Base-by-base conservation (phyloP, 2,888 invertebrate species). In the Reticulitermes lucifugus region DNA sequence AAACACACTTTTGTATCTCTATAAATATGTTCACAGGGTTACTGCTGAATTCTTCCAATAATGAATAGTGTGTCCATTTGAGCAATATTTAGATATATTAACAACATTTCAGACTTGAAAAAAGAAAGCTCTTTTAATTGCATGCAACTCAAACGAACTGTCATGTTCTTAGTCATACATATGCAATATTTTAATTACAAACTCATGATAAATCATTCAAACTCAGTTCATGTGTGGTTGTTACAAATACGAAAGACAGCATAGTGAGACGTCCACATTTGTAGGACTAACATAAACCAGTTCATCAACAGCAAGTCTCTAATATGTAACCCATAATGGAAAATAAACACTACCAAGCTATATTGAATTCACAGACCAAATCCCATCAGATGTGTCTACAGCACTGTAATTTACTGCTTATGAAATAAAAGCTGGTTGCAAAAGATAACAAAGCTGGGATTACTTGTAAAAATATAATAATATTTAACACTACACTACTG, bases 201-300 rank as follows among this genome's bases (percentile, higher is more conserved):
- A 25, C 51, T 21, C n/a, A 51, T 46, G 18, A 18, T 29, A 51
- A 79, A 79, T 46, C 41, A 77, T 77, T 22, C n/a, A 22, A n/a
- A 43, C 46, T 46, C 25, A 79, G 55, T n/a, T 79, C 55, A 79
- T 46, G 77, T 51, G n/a, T 46, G 77, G 22, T 46, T 77, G 12
- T 77, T 77, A 73, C 2, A 21, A 22, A 46, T 46, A 43, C 81
- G 81, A 81, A 81, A 81, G 81, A 81, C 81, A 21, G 14, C 25
- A 81, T 81, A 81, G 81, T 81, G 81, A 81, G 81, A 81, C 43
- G 81, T 46, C 81, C 81, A 65, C 43, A 5, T 70, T 35, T 70
- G 35, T 43, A 43, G 46, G 70, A 60, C 46, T 60, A 43, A 35
- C 46, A 65, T 81, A 70, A 43, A 81, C 81, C 70, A 60, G 43